Percentiles rank a stretch among this genome's conserved stretches.
Conservation (phyloP, 2,888 invertebrate species). For the Malacosoma neustria region DNA sequence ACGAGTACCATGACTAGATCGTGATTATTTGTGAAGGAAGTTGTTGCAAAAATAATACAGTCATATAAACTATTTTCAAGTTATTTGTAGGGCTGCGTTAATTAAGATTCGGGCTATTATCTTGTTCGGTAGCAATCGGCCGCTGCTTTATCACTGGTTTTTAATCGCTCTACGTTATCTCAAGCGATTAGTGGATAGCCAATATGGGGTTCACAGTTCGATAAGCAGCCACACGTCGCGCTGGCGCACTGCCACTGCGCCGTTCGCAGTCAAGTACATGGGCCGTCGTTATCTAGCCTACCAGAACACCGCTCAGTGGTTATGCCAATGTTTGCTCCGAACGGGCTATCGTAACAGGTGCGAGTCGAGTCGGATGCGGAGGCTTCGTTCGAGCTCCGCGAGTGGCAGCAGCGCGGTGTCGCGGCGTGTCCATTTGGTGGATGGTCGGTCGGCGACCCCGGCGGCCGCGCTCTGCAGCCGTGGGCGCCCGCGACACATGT, state of each 20-base stretch:
- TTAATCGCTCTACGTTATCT: not conserved
- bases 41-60: too few species aligned
- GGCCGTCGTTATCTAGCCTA: too few species aligned
- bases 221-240: not conserved
- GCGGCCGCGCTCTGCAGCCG: constrained; percentile 12
- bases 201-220: not conserved
- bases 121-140: not conserved
- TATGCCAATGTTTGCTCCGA: not conserved
- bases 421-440: constrained; percentile 23
- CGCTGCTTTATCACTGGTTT: not conserved
- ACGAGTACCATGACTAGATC: too few species aligned
- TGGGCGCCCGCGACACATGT: constrained; percentile 14
- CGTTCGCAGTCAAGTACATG: too few species aligned
- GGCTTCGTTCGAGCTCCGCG: not conserved
- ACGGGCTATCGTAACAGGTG: not conserved
- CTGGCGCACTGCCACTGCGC: too few species aligned
- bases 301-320: not conserved
- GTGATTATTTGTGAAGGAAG: too few species aligned
- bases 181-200: not conserved
- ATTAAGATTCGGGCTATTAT: not conserved
- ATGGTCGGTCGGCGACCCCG: constrained; percentile 17
- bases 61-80: too few species aligned
- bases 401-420: not conserved
- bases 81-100: too few species aligned
- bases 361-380: too few species aligned